These are phyloP conservation scores for Phylloscopus trochilus DNA, from an alignment of 2,113 vertebrate species.

Conservation along the genomic window DNA sequence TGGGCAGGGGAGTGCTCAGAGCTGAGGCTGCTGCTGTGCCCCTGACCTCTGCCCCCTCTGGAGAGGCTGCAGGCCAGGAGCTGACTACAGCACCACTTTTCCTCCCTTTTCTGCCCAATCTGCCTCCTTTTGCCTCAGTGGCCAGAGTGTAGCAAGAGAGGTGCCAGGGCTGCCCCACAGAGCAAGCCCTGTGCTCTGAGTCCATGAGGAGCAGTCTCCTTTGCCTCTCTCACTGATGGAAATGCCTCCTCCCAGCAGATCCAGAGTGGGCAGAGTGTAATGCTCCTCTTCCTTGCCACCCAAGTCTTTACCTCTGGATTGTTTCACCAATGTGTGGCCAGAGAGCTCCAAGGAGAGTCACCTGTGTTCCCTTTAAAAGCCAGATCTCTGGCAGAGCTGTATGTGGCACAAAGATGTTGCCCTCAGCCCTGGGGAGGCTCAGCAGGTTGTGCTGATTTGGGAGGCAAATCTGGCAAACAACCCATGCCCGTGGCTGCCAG, in stretches of 20 bases:
- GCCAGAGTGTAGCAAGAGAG: background rate
- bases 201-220: background rate
- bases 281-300: background rate
- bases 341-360: background rate
- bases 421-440: background rate
- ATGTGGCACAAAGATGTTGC: background rate
- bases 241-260: background rate
- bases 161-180: no score
- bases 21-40: background rate
- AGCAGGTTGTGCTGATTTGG: background rate
- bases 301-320: background rate
- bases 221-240: background rate
- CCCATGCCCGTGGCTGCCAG: fast-evolving
- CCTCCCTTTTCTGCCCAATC: background rate
- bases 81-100: fast-evolving
- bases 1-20: constrained; percentile 15
- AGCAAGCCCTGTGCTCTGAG: fast-evolving
- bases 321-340: background rate
- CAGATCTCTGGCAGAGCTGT: background rate
- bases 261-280: background rate
- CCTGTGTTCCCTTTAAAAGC: background rate
- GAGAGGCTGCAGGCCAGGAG: background rate
- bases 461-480: background rate
- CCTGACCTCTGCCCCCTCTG: background rate
- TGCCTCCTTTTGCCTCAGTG: background rate